Percentiles rank a stretch among this genome's conserved stretches.
These are phyloP conservation scores for Dryobota labecula DNA, from an alignment of 2,888 invertebrate species.

Conservation along the genomic window DNA sequence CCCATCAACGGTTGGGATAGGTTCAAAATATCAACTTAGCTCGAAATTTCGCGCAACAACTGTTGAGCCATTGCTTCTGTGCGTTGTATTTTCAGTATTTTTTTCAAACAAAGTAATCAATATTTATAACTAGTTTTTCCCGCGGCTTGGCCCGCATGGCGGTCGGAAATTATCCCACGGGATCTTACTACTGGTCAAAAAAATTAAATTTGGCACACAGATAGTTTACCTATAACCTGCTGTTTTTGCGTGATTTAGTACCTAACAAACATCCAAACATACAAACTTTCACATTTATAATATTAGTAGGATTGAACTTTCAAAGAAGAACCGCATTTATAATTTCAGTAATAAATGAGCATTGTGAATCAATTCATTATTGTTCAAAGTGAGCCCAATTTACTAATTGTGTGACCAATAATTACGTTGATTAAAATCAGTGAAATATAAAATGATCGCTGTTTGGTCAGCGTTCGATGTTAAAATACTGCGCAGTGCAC, in stretches of 20 bases:
- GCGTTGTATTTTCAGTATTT: background rate
- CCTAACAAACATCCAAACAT: too few species aligned
- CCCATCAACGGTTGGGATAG: background rate
- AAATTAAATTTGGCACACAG: too few species aligned
- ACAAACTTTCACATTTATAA: too few species aligned
- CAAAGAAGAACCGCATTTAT: background rate
- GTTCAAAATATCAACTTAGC: background rate
- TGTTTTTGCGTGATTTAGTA: too few species aligned
- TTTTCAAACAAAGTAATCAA: background rate
- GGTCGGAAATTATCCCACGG: too few species aligned
- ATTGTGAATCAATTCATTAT: constrained; percentile 26
- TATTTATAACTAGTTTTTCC: too few species aligned
- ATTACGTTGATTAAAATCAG: constrained; percentile 52
- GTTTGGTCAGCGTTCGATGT: constrained; percentile 20
- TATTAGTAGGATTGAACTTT: too few species aligned
- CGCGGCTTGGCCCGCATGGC: too few species aligned
- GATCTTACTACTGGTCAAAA: too few species aligned
- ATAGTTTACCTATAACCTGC: too few species aligned
- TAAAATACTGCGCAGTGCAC: constrained; percentile 30
- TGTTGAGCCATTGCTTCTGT: background rate
- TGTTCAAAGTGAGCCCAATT: constrained; percentile 28
- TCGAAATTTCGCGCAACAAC: background rate
- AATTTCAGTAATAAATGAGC: constrained; percentile 3
- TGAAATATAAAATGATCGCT: constrained; percentile 31
- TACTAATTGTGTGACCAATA: constrained; percentile 22